Conservation (phyloP, 2,113 vertebrate genomes). For the Oceanites oceanicus region DNA sequence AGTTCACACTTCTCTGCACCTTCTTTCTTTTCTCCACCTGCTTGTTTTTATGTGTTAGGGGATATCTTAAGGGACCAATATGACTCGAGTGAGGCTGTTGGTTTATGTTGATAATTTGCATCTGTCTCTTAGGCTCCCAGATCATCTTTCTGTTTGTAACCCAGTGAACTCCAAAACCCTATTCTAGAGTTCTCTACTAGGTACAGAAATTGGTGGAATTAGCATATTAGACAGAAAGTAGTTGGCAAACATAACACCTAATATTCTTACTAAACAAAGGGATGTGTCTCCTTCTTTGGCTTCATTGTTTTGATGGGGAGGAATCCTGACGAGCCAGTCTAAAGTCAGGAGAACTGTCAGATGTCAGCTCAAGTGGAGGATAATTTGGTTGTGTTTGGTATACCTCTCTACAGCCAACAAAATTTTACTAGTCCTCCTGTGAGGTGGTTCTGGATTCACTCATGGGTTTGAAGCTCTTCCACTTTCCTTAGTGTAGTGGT, state of each 20-base stretch:
- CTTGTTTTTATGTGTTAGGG: background rate
- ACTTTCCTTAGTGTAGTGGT: background rate
- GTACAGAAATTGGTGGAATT: background rate
- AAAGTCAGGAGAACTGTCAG: background rate
- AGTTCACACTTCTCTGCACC: background rate
- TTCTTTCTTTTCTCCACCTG: background rate
- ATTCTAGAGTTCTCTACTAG: background rate
- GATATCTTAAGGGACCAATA: background rate
- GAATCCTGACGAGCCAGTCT: background rate
- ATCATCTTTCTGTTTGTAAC: background rate
- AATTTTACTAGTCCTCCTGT: background rate
- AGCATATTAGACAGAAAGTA: background rate
- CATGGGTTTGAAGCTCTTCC: background rate
- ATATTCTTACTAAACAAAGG: background rate
- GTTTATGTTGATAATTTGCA: background rate
- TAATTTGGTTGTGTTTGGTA: background rate
- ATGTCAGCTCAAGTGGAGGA: background rate
- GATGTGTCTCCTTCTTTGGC: background rate
- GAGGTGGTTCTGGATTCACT: background rate
- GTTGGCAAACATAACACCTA: background rate
- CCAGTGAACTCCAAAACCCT: background rate
- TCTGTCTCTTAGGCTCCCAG: background rate
- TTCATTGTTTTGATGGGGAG: background rate
- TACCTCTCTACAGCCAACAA: background rate
- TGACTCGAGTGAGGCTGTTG: background rate